Conservation (phyloP, 2,113 vertebrate species). For the Gavialis gangeticus region DNA sequence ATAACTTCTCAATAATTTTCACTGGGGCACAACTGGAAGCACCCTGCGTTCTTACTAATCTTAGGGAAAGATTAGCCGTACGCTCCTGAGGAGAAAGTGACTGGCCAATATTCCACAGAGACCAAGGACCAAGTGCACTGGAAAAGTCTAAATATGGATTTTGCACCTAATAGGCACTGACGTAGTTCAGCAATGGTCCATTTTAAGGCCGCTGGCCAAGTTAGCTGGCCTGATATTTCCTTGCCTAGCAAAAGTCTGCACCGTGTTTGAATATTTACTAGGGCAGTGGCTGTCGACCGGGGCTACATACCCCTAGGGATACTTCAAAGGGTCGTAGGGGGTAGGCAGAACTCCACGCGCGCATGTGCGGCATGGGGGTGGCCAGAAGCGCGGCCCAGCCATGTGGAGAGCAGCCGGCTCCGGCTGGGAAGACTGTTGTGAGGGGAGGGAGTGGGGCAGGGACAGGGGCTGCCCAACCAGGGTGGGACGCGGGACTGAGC, state of each 20-base stretch:
- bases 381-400: too few relatives aligned
- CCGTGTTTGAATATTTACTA: not conserved
- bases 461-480: too few relatives aligned
- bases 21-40: conserved; percentile 24
- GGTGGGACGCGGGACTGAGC: too few relatives aligned
- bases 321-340: too few relatives aligned
- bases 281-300: too few relatives aligned
- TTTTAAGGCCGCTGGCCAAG: not conserved
- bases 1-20: conserved; percentile 21
- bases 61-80: not conserved
- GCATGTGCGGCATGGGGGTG: too few relatives aligned
- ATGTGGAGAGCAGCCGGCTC: too few relatives aligned
- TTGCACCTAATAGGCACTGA: not conserved
- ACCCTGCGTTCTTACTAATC: not conserved
- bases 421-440: too few relatives aligned
- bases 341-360: too few relatives aligned
- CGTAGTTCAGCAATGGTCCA: not conserved
- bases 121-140: not conserved
- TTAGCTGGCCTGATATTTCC: accelerated
- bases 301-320: too few relatives aligned
- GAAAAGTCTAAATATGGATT: not conserved
- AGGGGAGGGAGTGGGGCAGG: too few relatives aligned
- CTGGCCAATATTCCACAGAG: not conserved
- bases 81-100: too few relatives aligned
- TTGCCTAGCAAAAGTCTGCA: not conserved